These are phyloP conservation scores for Agrochola circellaris DNA, from an alignment of 2,888 invertebrate genomes.

Conservation along the genomic window DNA sequence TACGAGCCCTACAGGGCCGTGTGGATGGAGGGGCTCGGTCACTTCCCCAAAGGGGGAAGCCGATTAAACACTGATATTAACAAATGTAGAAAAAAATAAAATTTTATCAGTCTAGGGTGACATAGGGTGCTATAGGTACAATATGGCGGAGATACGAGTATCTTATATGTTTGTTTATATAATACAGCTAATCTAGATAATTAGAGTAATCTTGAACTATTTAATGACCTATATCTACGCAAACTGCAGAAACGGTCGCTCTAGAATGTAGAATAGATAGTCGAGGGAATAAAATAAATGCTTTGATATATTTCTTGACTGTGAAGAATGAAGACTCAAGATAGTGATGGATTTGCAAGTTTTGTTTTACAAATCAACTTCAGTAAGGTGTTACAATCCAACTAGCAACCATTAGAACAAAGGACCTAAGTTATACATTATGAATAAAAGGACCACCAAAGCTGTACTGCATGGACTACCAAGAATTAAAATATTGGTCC, in stretches of 20 bases:
- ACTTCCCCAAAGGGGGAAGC: neutral
- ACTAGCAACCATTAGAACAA: neutral
- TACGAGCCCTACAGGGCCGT: neutral
- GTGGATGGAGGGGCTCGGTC: neutral
- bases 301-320: neutral
- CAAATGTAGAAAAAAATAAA: neutral
- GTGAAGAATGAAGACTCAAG: neutral
- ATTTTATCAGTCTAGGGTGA: neutral
- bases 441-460: too few species aligned
- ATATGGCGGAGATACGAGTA: constrained; percentile 15
- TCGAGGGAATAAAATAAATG: neutral
- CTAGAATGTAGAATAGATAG: neutral
- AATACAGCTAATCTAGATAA: constrained; percentile 11
- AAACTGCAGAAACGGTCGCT: neutral
- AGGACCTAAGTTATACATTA: too few species aligned
- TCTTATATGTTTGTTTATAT: constrained; percentile 14
- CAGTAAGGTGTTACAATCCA: neutral
- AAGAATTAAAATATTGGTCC: too few species aligned
- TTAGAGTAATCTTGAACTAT: constrained; percentile 20
- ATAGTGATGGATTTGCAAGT: neutral
- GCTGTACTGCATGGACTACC: too few species aligned
- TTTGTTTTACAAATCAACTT: neutral
- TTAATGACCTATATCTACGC: constrained; percentile 2
- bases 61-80: neutral
- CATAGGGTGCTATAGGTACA: neutral